Conservation (phyloP, 2,113 vertebrate species). For the Brachyhypopomus occidentalis region DNA sequence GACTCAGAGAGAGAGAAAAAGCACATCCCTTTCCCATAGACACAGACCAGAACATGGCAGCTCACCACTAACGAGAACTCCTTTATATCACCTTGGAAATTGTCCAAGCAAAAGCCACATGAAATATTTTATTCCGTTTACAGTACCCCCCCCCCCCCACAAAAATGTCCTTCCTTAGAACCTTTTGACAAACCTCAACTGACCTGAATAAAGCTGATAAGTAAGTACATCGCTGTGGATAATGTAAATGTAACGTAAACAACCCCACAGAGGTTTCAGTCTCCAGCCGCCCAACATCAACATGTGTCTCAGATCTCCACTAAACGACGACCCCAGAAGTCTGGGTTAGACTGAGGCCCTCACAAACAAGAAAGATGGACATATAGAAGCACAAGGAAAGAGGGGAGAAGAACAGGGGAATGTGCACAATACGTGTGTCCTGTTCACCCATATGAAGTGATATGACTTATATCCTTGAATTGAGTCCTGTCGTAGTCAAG, state of each 20-base stretch:
- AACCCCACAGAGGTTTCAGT: neutral
- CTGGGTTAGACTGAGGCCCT: neutral
- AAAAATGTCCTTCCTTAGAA: neutral
- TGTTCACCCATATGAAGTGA: constrained; percentile 57
- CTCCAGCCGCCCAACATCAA: neutral
- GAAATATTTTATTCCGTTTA: constrained; percentile 1
- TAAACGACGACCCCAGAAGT: neutral
- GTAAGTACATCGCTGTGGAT: too few relatives aligned
- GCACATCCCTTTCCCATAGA: neutral
- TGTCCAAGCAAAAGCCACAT: constrained; percentile 11
- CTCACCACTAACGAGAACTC: constrained; percentile 39
- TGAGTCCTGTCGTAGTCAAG: constrained; percentile 5
- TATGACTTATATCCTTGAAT: constrained; percentile 55
- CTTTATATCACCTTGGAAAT: neutral
- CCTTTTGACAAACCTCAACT: neutral
- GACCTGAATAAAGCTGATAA: neutral
- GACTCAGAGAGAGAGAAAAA: constrained; percentile 17
- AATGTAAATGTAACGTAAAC: too few relatives aligned
- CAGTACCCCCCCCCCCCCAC: neutral
- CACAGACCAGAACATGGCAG: constrained; percentile 10
- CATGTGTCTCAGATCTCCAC: neutral
- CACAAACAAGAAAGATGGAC: neutral
- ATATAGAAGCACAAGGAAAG: neutral
- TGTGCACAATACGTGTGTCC: too few relatives aligned
- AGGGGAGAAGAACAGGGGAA: neutral